Base-by-base conservation (phyloP, 1,140 invertebrate species). In the Drosophila ironensis region DNA sequence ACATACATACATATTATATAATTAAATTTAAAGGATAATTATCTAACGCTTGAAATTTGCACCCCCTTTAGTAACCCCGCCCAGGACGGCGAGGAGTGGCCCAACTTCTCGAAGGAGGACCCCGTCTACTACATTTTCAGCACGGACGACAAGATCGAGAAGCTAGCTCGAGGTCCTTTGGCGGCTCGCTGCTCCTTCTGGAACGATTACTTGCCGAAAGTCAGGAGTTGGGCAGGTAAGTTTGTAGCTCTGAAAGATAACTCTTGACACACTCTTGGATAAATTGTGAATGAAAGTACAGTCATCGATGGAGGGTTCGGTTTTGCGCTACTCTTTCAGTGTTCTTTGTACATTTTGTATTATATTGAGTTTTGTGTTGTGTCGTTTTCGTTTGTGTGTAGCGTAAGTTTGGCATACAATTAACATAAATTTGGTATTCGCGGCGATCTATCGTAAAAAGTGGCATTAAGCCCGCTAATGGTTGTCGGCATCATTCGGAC, bases 101-200 rank as follows among this genome's bases (percentile, higher is more conserved):
- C 97, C 7, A 90, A 95, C 52, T 98, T 98, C 91, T 95, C 95
- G 3, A 93, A 93, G 60, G 93, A 95, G 17, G 93, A 96, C 69
- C 96, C 96, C 12, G 93, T 95, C 87, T 98, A 98, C 89, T 97
- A 96, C 88, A 95, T 96, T 72, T 95, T 97, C 88, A 95, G 97
- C 67, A 95, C 96, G 0, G 94, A 96, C 71, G 88, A 88, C 4
- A 88, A 89, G 71, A 87, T 78, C 30, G 89, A 91, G 91, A 90
- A 90, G 51, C 45, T 90, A 7, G 95, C 95, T 2, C 93, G 93
- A 64, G 97, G 96, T 46, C 97, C 96, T 1, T 91, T 96, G 38
- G 94, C 96, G 37, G 94, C 95, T 28, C 93, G 96, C 14, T 99
- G 98, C 88, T 96, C 96, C 35, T 99, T 99, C 91, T 99, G 98